These are phyloP conservation scores for Rhabdomys dilectus DNA, from an alignment of 2,113 vertebrate genomes.

Conservation along the genomic window DNA sequence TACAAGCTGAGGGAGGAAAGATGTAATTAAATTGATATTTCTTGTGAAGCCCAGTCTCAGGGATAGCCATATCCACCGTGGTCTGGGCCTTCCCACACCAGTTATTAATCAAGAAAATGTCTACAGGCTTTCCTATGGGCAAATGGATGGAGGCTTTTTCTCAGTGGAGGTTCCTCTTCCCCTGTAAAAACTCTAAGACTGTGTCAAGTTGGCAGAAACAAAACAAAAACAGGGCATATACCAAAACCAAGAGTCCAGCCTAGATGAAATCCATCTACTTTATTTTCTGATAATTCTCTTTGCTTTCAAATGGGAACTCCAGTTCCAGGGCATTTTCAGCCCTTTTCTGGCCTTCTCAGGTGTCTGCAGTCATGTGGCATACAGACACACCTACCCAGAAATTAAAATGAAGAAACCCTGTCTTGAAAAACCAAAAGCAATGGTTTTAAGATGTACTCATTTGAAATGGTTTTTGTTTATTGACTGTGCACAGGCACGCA, in stretches of 20 bases:
- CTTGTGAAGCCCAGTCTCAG: not conserved
- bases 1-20: not conserved
- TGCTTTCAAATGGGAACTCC: not conserved
- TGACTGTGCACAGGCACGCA: not conserved
- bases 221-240: not conserved
- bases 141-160: not conserved
- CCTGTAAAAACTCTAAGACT: not conserved
- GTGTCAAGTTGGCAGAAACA: not conserved
- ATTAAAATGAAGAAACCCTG: not conserved
- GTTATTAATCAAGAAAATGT: not conserved
- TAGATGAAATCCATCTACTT: not conserved
- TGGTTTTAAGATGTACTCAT: not conserved
- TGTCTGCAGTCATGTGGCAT: not conserved
- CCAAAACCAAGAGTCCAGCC: not conserved
- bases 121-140: not conserved
- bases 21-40: not conserved
- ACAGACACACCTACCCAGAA: not conserved
- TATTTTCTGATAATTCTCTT: not conserved
- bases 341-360: not conserved
- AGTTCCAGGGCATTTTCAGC: not conserved
- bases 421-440: not conserved
- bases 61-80: not conserved
- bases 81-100: not conserved
- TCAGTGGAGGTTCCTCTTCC: not conserved
- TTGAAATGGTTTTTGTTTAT: not conserved